Evolutionary conservation across 2,797 vertebrate genomes (phyloP).

Genomic region (Tragopan temminckii): DNA sequence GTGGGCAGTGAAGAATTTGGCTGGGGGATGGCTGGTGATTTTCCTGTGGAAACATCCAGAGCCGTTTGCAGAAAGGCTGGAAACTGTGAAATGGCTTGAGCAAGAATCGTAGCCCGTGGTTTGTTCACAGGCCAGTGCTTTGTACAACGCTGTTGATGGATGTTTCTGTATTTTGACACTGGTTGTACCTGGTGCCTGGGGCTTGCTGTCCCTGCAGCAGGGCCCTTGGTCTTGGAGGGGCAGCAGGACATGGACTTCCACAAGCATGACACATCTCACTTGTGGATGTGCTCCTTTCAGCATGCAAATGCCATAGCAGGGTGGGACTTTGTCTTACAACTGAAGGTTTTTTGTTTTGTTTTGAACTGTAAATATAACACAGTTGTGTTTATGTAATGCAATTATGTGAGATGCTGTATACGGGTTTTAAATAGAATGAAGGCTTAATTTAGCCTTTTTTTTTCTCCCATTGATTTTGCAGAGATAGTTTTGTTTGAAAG

Average conservation of each 20-base stretch:
- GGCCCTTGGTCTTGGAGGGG: neutral
- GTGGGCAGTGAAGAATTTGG: constrained; percentile 4
- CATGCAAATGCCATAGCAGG: neutral
- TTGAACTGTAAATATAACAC: constrained; percentile 47
- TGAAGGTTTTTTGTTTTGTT: constrained; percentile 34
- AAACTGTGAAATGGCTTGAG: neutral
- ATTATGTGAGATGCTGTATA: neutral
- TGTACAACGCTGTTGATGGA: too few relatives aligned
- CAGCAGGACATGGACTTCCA: neutral
- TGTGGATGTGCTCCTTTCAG: neutral
- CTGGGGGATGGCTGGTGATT: rapidly evolving
- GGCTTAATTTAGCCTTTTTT: constrained; percentile 63
- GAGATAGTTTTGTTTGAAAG: constrained; percentile 61
- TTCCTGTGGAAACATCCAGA: neutral
- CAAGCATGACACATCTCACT: neutral
- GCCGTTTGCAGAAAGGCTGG: neutral
- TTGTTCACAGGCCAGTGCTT: neutral
- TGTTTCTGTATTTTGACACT: neutral
- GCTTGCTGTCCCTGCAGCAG: rapidly evolving
- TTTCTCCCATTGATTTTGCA: constrained; percentile 45
- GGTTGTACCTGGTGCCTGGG: neutral
- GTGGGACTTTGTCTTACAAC: neutral
- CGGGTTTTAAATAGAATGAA: constrained; percentile 61
- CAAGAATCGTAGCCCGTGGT: rapidly evolving
- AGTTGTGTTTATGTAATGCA: constrained; percentile 45